Percentiles rank a stretch among this genome's conserved stretches.
phyloP scores from a whole-genome alignment of 2,888 invertebrate genomes.

The Incurvaria masculella region DNA sequence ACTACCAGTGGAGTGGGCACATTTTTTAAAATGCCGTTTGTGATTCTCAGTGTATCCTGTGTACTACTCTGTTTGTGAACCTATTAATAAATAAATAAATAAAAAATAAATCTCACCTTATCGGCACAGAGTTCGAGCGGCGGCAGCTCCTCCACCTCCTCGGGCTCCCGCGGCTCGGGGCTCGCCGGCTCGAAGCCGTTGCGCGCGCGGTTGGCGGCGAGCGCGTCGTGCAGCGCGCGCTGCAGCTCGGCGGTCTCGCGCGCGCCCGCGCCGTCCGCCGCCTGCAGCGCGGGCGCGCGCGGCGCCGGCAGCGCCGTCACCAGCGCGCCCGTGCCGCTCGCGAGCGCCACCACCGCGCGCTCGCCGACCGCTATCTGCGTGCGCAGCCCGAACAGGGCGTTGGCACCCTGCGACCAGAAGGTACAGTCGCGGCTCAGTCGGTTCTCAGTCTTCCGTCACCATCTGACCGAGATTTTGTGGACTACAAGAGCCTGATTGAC shows the following conservation, averaged over 20 bases:
- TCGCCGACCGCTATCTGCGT: constrained; percentile 84
- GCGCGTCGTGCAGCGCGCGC: constrained; percentile 40
- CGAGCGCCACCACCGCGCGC: constrained; percentile 81
- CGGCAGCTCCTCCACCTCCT: constrained; percentile 28
- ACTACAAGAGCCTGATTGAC: too few species aligned
- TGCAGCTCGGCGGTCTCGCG: constrained; percentile 40
- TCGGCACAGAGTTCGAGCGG: constrained; percentile 69
- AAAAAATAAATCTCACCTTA: constrained; percentile 17
- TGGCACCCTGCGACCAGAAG: constrained; percentile 85
- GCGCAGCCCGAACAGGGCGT: constrained; percentile 86
- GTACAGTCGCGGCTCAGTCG: too few species aligned
- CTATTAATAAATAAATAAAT: not conserved
- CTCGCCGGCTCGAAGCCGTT: constrained; percentile 37
- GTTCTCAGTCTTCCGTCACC: too few species aligned
- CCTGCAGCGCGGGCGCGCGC: constrained; percentile 38
- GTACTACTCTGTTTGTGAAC: too few species aligned
- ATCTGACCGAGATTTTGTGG: too few species aligned
- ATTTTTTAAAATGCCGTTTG: too few species aligned
- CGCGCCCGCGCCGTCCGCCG: constrained; percentile 11
- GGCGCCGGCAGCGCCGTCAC: constrained; percentile 72
- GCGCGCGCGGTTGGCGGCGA: constrained; percentile 36
- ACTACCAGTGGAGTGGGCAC: too few species aligned
- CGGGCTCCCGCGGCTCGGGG: constrained; percentile 22
- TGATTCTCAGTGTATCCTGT: too few species aligned
- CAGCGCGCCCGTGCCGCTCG: constrained; percentile 83